Percentiles rank a stretch among this genome's conserved stretches.
Evolutionary conservation across 1,140 invertebrate species (phyloP).

Genomic region (Chironomus striatipennis): DNA sequence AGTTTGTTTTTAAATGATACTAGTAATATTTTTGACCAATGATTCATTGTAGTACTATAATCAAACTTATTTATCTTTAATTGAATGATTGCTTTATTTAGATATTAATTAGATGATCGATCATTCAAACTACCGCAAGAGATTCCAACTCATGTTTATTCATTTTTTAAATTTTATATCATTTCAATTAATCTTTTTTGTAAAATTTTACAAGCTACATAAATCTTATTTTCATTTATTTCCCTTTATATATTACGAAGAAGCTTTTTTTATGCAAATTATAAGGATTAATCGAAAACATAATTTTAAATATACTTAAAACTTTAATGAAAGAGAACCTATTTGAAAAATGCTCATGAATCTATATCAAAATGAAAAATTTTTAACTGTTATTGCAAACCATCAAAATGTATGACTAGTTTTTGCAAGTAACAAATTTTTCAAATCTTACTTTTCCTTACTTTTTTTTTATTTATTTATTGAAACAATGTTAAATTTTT

Average conservation of each 20-base stretch:
- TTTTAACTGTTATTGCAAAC: not conserved
- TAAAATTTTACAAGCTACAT: slow-evolving; percentile 2
- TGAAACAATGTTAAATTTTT: too few species aligned
- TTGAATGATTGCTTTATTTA: too few species aligned
- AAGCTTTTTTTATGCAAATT: not conserved
- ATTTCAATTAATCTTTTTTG: not conserved
- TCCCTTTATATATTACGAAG: not conserved
- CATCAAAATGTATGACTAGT: not conserved
- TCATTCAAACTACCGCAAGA: too few species aligned
- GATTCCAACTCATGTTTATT: too few species aligned
- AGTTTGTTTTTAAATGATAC: not conserved
- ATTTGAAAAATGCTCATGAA: too few species aligned
- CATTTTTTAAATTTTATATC: too few species aligned
- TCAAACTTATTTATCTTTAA: too few species aligned
- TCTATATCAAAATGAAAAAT: too few species aligned
- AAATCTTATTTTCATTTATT: not conserved
- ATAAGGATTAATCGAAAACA: not conserved
- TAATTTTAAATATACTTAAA: not conserved
- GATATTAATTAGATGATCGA: too few species aligned
- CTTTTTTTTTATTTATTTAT: not conserved
- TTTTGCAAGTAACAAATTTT: not conserved
- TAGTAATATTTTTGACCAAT: not conserved
- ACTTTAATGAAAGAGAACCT: too few species aligned
- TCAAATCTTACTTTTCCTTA: not conserved
- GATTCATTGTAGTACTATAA: too few species aligned